Percentiles rank a stretch among this genome's conserved stretches.
phyloP scores from a whole-genome alignment of 2,797 vertebrate genomes.

The Pseudochromis fuscus region DNA sequence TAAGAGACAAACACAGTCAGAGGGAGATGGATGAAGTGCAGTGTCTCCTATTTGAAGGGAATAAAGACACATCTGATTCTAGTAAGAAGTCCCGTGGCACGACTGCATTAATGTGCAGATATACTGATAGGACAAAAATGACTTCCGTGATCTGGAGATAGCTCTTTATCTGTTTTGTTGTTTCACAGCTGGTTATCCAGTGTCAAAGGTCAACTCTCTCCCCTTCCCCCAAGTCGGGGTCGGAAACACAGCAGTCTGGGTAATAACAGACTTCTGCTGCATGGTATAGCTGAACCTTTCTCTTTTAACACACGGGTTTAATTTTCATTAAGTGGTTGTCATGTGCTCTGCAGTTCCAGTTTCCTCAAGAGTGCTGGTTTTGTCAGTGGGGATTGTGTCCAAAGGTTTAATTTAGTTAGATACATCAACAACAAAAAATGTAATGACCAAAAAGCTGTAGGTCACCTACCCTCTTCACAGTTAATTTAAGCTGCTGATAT shows the following conservation, averaged over 20 bases:
- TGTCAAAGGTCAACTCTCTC: conserved; percentile 36
- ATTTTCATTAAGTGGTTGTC: no score
- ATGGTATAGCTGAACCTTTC: conserved; percentile 1
- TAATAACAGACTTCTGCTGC: conserved; percentile 1
- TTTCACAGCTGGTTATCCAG: conserved; percentile 31
- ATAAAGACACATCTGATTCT: no score
- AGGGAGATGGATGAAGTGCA: not conserved
- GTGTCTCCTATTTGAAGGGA: not conserved
- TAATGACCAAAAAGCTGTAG: no score
- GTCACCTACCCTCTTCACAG: no score
- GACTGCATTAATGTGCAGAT: conserved; percentile 15
- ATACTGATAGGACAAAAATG: conserved; percentile 10
- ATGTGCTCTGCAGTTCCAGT: no score
- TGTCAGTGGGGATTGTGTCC: no score
- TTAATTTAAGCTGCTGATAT: no score
- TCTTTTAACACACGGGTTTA: no score
- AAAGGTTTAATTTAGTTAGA: no score
- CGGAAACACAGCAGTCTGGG: not conserved
- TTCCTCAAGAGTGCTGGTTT: no score
- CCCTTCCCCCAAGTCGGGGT: conserved; percentile 11
- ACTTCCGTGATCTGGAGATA: not conserved
- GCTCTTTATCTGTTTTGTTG: conserved; percentile 12
- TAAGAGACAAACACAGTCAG: not conserved
- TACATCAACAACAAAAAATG: no score
- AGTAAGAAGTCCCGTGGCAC: conserved; percentile 4